Evolutionary conservation across 2,888 invertebrate genomes (phyloP).

Genomic region (Litoditis marina): DNA sequence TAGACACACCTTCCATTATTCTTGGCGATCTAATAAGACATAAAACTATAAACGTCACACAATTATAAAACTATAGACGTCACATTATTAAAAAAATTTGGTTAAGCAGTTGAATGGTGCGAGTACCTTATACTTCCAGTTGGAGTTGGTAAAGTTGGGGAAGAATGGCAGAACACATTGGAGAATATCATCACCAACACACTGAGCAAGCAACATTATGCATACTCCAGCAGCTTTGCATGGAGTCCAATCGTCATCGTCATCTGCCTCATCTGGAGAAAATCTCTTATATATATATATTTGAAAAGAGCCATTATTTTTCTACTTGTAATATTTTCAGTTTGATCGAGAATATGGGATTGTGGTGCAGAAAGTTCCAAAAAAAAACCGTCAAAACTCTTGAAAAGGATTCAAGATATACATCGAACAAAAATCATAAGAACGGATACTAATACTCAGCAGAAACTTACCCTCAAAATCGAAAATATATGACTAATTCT

Average conservation of each 20-base stretch:
- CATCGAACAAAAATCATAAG: too few species aligned
- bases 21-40: too few species aligned
- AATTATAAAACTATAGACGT: not conserved
- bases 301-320: too few species aligned
- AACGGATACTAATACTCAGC: too few species aligned
- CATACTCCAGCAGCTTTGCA: slow-evolving; percentile 98
- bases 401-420: too few species aligned
- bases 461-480: too few species aligned
- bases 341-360: too few species aligned
- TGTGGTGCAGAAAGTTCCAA: not conserved
- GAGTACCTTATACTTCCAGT: slow-evolving; percentile 59
- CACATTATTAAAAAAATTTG: not conserved
- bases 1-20: too few species aligned
- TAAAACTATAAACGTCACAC: not conserved
- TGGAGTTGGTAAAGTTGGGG: slow-evolving; percentile 82
- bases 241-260: slow-evolving; percentile 99
- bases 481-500: too few species aligned
- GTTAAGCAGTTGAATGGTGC: too few species aligned
- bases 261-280: slow-evolving; percentile 76
- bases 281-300: too few species aligned
- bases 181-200: slow-evolving; percentile 87
- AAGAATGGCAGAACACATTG: slow-evolving; percentile 96
- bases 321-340: too few species aligned
- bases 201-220: slow-evolving; percentile 90
- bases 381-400: not conserved